Evolutionary conservation across 2,113 vertebrate species (phyloP).

Genomic region (Peromyscus maniculatus): DNA sequence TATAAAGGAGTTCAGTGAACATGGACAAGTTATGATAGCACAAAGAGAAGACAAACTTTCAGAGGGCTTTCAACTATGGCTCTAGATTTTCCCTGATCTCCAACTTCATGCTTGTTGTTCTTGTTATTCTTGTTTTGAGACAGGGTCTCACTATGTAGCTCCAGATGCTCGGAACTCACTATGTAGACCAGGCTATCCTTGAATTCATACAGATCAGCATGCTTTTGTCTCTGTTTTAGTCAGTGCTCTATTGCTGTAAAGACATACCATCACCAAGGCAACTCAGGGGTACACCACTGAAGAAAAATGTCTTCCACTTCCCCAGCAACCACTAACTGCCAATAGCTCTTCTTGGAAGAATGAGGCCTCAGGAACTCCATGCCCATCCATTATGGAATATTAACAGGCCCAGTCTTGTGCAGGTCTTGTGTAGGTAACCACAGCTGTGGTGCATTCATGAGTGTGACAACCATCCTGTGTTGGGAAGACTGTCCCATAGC

Average conservation of each 20-base stretch:
- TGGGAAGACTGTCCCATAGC: not conserved
- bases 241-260: not conserved
- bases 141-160: no score
- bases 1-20: not conserved
- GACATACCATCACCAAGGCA: not conserved
- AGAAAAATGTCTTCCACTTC: not conserved
- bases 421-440: not conserved
- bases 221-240: not conserved
- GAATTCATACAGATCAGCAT: not conserved
- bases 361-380: not conserved
- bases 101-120: not conserved
- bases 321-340: not conserved
- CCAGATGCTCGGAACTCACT: no score
- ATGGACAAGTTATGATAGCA: not conserved
- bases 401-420: not conserved
- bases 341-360: not conserved
- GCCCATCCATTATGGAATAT: not conserved
- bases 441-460: not conserved
- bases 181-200: not conserved
- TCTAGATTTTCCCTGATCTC: slow-evolving; percentile 21
- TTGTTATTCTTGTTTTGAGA: not conserved
- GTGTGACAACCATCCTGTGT: not conserved
- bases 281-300: not conserved
- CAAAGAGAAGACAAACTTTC: slow-evolving; percentile 51
- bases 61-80: slow-evolving; percentile 35